phyloP scores from a whole-genome alignment of 2,113 vertebrate genomes.

The Eurypyga helias region DNA sequence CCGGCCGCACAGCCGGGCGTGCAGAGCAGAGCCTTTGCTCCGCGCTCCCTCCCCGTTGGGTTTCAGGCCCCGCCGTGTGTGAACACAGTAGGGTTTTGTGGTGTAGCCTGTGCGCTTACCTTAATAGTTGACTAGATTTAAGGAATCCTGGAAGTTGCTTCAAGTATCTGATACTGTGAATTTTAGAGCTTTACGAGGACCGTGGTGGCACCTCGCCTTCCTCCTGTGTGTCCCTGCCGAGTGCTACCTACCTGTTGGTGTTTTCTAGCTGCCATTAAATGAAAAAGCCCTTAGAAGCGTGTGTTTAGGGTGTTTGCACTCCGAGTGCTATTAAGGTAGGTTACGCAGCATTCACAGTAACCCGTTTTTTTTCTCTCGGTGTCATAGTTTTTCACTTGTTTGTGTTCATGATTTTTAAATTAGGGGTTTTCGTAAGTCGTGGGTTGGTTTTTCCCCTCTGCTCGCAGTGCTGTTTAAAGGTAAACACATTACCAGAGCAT shows the following conservation, averaged over 20 bases:
- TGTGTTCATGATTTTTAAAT: conserved; percentile 49
- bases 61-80: neutral
- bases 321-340: conserved; percentile 30
- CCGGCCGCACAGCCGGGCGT: fast-evolving
- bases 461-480: conserved; percentile 38
- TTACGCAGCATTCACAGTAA: conserved; percentile 9
- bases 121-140: conserved; percentile 54
- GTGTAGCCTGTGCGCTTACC: neutral
- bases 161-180: conserved; percentile 77
- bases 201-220: conserved; percentile 13
- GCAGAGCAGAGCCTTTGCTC: neutral
- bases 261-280: conserved; percentile 31
- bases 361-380: neutral
- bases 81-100: conserved; percentile 32
- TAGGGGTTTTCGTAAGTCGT: neutral
- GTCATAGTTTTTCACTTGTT: conserved; percentile 41
- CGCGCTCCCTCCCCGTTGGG: neutral
- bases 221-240: neutral
- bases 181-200: conserved; percentile 68
- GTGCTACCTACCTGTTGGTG: neutral
- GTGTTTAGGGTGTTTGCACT: conserved; percentile 22
- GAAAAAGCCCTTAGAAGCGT: conserved; percentile 41
- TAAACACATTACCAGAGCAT: neutral
- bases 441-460: neutral
- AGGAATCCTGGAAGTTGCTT: conserved; percentile 70